Evolutionary conservation across 2,113 vertebrate species (phyloP).

Genomic region (Eonycteris spelaea): DNA sequence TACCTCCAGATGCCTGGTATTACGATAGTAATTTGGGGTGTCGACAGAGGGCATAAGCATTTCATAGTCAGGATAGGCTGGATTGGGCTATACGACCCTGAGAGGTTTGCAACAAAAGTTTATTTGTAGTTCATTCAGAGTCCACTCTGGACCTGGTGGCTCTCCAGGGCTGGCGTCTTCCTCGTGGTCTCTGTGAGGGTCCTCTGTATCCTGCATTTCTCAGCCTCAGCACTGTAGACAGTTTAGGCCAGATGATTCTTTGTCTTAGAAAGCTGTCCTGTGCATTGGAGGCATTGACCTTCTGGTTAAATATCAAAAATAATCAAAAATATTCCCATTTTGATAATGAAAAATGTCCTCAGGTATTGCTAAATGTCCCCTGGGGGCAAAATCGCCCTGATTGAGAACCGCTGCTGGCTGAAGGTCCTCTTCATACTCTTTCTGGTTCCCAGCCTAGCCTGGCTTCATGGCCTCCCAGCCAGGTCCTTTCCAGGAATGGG

Average conservation of each 20-base stretch:
- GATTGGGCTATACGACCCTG: background rate
- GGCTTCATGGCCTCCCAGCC: background rate
- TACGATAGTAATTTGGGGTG: background rate
- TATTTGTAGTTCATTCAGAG: background rate
- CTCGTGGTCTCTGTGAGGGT: background rate
- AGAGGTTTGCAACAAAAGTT: background rate
- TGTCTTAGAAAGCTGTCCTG: background rate
- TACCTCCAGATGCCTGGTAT: background rate
- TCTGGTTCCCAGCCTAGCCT: background rate
- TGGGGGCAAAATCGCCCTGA: background rate
- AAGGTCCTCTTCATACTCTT: background rate
- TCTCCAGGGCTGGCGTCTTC: background rate
- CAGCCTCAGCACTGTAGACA: no score
- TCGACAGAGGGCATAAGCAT: background rate
- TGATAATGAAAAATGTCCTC: background rate
- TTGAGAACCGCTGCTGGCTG: background rate
- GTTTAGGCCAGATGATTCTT: background rate
- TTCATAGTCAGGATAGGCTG: background rate
- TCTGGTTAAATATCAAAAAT: background rate
- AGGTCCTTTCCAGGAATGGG: background rate
- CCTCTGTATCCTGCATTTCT: accelerated
- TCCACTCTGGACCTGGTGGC: background rate
- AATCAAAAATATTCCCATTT: no score
- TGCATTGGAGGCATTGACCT: background rate
- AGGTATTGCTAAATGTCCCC: background rate